Conservation (phyloP, 2,113 vertebrate species). For the Tachysurus fulvidraco region DNA sequence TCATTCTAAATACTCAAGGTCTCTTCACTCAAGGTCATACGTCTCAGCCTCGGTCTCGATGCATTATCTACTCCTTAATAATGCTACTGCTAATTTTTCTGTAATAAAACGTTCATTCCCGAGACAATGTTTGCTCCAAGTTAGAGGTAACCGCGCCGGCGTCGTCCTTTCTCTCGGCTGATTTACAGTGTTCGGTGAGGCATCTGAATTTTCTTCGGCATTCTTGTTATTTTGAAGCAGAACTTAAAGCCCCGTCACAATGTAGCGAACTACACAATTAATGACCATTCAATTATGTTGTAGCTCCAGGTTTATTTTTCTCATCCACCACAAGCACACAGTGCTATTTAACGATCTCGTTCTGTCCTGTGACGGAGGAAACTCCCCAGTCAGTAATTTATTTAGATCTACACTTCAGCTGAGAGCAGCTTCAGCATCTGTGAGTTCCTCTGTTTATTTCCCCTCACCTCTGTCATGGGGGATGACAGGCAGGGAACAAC, state of each 20-base stretch:
- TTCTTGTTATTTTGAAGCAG: background rate
- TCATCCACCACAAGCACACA: background rate
- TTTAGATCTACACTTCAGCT: conserved; percentile 9
- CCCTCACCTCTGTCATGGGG: conserved; percentile 42
- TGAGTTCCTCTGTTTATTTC: background rate
- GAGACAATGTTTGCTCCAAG: background rate
- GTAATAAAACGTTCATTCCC: background rate
- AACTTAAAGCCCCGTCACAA: background rate
- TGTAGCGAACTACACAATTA: conserved; percentile 1
- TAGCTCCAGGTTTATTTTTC: background rate
- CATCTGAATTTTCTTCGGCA: background rate
- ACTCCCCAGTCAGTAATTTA: conserved; percentile 14
- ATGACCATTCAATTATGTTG: conserved; percentile 12
- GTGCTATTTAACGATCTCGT: conserved; percentile 22
- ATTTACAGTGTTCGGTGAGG: background rate
- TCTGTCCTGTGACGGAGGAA: conserved; percentile 4
- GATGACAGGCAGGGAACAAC: conserved; percentile 54
- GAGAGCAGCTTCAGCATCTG: conserved; percentile 1
- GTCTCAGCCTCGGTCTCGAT: no score
- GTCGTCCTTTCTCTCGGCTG: background rate
- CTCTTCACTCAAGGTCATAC: background rate
- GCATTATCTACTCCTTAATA: background rate
- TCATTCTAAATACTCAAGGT: background rate
- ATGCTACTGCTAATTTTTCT: background rate
- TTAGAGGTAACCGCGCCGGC: background rate